Evolutionary conservation across 53 echinoderm and acorn worm genomes (phyloP), one percentile per base, ranked within the genome.

Genomic region (Zoroaster sp.): DNA sequence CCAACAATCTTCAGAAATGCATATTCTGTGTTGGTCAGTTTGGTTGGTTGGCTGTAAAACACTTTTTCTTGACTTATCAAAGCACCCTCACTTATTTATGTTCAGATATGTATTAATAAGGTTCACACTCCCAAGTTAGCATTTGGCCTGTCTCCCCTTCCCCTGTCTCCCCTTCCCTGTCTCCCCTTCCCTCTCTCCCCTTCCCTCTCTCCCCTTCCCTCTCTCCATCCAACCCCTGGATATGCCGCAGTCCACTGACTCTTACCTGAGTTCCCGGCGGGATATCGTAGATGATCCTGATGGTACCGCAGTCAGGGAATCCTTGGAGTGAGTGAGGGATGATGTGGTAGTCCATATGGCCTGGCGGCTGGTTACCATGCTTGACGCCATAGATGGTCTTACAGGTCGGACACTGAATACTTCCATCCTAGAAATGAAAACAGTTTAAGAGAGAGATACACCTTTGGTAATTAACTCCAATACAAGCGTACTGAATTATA

Each of bases 361-460:
- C 95, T 7, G 94, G 89, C 0, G 95, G 95, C 59, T 98, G 98
- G 77, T 94, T 94, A 14, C 98, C 98, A 82, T 94, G 90, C 37
- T 98, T 98, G 1, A 98, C 94, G 5, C 98, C 98, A 66, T 98
- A 98, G 39, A 98, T 98, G 37, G 95, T 91, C 89, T 98, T 98
- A 77, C 98, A 98, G 1, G 94, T 98, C 6, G 98, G 98, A 76
- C 98, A 97, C 87, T 98, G 98, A 93, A 98, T 90, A 91, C 98
- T 98, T 30, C 98, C 98, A 89, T 98, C 95, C 98, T 98, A 87
- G 2, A 9, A 38, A 54, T 34, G 35, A 14, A 44, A 33, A 77
- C 7, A 37, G 20, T 23, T 65, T 17, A 39, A 23, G 28, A 44
- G 10, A 12, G 28, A 11, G n/a, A 35, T 72, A 73, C n/a, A n/a